Conservation (phyloP, 2,113 vertebrate genomes). For the Pelecanoides urinatrix region DNA sequence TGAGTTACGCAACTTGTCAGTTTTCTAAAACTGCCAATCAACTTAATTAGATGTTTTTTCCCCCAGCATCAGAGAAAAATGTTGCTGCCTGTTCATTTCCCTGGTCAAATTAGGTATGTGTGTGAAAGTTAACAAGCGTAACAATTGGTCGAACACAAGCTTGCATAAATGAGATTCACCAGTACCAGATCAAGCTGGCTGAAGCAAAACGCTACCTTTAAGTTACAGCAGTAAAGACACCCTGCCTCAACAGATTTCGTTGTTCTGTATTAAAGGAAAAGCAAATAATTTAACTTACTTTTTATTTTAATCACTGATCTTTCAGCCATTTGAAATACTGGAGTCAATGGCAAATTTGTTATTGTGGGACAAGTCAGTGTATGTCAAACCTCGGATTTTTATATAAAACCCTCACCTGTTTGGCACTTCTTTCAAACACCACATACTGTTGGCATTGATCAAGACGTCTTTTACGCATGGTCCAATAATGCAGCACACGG, state of each 20-base stretch:
- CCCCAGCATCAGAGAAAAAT: not conserved
- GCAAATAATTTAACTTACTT: not conserved
- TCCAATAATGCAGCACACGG: slow-evolving; percentile 97
- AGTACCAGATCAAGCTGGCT: not conserved
- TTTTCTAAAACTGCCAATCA: slow-evolving; percentile 6
- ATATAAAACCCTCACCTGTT: slow-evolving; percentile 83
- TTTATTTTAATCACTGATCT: not conserved
- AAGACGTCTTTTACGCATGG: slow-evolving; percentile 93
- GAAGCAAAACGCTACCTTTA: not conserved
- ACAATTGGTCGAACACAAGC: not conserved
- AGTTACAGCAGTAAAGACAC: not conserved
- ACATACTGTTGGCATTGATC: slow-evolving; percentile 99
- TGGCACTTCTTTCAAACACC: slow-evolving; percentile 98
- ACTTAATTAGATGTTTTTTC: not conserved
- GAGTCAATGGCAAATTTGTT: not conserved
- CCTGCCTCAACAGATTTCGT: not conserved
- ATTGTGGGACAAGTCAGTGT: not conserved
- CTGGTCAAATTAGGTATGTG: not conserved
- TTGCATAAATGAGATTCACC: not conserved
- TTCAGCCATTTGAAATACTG: not conserved
- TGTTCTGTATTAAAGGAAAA: not conserved
- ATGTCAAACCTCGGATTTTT: not conserved
- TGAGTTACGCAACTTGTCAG: not conserved
- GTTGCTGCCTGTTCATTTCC: not conserved
- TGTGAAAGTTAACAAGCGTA: not conserved